These are phyloP conservation scores for Neogale vison DNA, from an alignment of 2,113 vertebrate genomes.

Conservation along the genomic window DNA sequence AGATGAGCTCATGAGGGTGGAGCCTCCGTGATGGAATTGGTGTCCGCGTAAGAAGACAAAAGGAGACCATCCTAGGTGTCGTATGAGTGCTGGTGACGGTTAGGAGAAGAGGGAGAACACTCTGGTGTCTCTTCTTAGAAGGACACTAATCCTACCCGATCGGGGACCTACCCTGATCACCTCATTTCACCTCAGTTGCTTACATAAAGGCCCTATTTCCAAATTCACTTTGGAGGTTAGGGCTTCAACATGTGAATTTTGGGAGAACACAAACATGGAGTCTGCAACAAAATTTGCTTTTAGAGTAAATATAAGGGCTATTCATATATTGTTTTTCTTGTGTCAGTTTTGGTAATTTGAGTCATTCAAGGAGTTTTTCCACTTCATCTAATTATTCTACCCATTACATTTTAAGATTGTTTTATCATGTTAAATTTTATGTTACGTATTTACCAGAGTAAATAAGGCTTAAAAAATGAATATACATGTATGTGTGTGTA, in stretches of 20 bases:
- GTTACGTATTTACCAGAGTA: not conserved
- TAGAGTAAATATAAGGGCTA: not conserved
- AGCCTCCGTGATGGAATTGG: not conserved
- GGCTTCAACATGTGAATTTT: not conserved
- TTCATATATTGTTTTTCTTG: not conserved
- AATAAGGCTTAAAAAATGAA: not conserved
- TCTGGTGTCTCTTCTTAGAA: not conserved
- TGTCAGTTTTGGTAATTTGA: conserved; percentile 4
- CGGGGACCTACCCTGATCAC: not conserved
- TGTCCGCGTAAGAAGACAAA: not conserved
- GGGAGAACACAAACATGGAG: not conserved
- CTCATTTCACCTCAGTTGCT: not conserved
- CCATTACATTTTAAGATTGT: not conserved
- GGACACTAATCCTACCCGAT: not conserved
- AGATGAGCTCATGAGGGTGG: not conserved
- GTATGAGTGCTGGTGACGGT: not conserved
- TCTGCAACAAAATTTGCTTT: not conserved
- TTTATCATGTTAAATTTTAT: not conserved
- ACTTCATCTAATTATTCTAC: not conserved
- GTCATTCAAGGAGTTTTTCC: not conserved
- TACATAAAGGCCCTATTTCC: not conserved
- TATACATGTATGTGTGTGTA: not conserved
- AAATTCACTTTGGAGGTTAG: not conserved
- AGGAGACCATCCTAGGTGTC: not conserved
- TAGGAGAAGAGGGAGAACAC: not conserved